Evolutionary conservation across 2,797 vertebrate species (phyloP), one percentile per base, ranked within the genome.

Genomic region (Remorina albescens): DNA sequence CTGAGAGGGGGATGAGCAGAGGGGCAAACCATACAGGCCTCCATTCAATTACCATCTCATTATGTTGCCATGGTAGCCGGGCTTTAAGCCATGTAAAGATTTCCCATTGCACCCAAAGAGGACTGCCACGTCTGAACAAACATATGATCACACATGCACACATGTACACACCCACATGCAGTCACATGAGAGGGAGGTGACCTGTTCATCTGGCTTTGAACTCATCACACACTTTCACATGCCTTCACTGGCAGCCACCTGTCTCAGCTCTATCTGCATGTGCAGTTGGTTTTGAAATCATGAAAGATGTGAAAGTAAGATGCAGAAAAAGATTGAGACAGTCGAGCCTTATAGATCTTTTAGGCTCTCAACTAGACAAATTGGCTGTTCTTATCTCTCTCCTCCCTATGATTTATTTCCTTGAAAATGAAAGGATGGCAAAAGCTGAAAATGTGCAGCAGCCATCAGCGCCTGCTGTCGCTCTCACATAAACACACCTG

Each of bases 21-120:
- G 85, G 80, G 74, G 77, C 67, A 68, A 88, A 89, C 82, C 86
- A 87, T 86, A 81, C 91, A 91, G 85, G 87, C 90, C 86, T 90
- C 85, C 89, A 90, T 92, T 90, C 88, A 90, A 93, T 94, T 94
- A 93, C 90, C 93, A 94, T 94, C 88, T 94, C 89, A 94, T 94
- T 94, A 92, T 84, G 92, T 94, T 92, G 81, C 90, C 86, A 93
- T 93, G 82, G 91, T 70, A 93, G 82, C 90, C 39, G 8, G 74
- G 84, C 67, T 89, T 90, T 75, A 89, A 89, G 80, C 80, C 1
- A 60, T 19, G 47, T 71, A 62, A 87, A 89, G 88, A 79, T 87
- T 90, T 89, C 84, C 80, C 69, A 74, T 77, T 77, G 74, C 76
- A 66, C 67, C 65, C 13, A 67, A 65, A 81, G 79, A 75, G 63